Conservation (phyloP, 1,140 invertebrate species). For the Drosophila seguyi region DNA sequence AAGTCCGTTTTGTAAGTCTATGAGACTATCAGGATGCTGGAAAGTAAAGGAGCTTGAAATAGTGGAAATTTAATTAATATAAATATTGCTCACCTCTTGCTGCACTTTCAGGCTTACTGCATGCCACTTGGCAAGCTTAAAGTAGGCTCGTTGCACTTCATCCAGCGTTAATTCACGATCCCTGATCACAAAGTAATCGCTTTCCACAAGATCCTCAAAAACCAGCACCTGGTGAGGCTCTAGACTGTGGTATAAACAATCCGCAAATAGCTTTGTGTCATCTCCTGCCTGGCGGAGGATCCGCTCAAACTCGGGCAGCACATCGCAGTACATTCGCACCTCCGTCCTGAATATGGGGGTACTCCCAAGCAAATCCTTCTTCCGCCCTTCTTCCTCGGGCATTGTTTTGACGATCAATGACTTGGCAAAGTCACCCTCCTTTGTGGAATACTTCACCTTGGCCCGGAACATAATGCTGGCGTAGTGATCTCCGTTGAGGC, state of each 20-base stretch:
- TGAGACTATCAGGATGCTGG: slow-evolving; percentile 34
- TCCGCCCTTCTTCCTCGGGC: slow-evolving; percentile 62
- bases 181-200: slow-evolving; percentile 47
- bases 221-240: slow-evolving; percentile 58
- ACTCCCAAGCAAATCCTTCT: slow-evolving; percentile 52
- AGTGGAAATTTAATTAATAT: neutral
- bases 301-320: slow-evolving; percentile 65
- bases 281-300: slow-evolving; percentile 54
- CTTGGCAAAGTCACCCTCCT: slow-evolving; percentile 14
- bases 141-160: slow-evolving; percentile 44
- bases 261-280: slow-evolving; percentile 29
- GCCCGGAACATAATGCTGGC: slow-evolving; percentile 75
- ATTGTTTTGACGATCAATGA: slow-evolving; percentile 74
- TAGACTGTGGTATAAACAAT: slow-evolving; percentile 55
- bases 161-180: slow-evolving; percentile 42
- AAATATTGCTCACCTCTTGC: slow-evolving; percentile 30
- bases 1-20: slow-evolving; percentile 49
- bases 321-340: slow-evolving; percentile 63
- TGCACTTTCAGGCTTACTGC: slow-evolving; percentile 59
- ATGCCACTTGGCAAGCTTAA: slow-evolving; percentile 68
- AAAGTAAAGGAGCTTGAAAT: neutral
- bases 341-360: slow-evolving; percentile 65
- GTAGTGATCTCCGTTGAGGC: slow-evolving; percentile 73
- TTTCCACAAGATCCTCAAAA: slow-evolving; percentile 62
- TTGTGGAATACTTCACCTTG: slow-evolving; percentile 16